phyloP scores from a whole-genome alignment of 2,113 vertebrate species.

The Atractosteus spatula region DNA sequence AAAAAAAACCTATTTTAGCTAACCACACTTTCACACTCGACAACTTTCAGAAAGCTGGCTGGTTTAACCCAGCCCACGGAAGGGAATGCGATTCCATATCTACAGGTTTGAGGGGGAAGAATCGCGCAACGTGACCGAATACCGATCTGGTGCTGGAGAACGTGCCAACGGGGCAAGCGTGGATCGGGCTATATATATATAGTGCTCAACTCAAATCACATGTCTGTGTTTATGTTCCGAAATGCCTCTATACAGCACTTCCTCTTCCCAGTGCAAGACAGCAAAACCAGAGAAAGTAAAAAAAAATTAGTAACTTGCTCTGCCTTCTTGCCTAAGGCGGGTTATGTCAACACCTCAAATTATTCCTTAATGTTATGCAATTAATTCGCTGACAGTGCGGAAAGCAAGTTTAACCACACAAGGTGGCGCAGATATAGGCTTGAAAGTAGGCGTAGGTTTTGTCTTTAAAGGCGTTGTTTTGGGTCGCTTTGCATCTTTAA shows the following conservation, averaged over 20 bases:
- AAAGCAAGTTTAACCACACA: too few species aligned
- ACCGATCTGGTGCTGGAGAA: background rate
- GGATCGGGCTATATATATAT: background rate
- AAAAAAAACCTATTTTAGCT: background rate
- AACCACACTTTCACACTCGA: background rate
- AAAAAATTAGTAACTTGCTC: background rate
- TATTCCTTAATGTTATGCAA: too few species aligned
- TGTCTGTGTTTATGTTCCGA: constrained; percentile 15
- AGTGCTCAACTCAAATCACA: background rate
- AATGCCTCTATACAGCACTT: background rate
- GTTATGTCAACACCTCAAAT: background rate
- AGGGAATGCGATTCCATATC: background rate
- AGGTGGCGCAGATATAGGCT: too few species aligned
- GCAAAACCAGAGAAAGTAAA: background rate
- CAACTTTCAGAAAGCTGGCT: background rate
- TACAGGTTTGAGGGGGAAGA: background rate
- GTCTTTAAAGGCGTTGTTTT: too few species aligned
- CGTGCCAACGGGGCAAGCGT: background rate
- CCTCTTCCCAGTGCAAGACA: background rate
- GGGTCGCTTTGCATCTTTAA: too few species aligned
- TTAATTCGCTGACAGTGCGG: too few species aligned
- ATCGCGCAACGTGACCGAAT: background rate
- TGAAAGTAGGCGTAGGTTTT: too few species aligned
- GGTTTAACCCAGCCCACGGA: constrained; percentile 6
- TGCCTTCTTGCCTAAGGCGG: constrained; percentile 9